These are phyloP conservation scores for Platanista minor DNA, from an alignment of 2,113 vertebrate species.

Conservation along the genomic window DNA sequence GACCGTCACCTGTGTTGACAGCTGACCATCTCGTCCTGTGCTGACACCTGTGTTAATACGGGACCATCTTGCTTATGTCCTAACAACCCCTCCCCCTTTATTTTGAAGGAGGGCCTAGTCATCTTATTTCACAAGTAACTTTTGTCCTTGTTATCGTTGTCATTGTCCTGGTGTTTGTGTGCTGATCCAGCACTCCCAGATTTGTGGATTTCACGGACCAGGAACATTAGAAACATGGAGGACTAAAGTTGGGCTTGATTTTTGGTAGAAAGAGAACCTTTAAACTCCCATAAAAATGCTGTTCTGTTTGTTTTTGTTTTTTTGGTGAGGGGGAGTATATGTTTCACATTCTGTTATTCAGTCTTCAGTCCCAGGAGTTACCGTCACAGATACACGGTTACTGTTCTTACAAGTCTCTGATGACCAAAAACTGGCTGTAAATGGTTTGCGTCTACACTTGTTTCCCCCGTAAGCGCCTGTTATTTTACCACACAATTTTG, in stretches of 20 bases:
- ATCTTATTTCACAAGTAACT: fast-evolving
- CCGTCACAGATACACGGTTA: fast-evolving
- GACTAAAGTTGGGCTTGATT: neutral
- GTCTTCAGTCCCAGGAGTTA: fast-evolving
- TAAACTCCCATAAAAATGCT: neutral
- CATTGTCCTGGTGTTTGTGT: fast-evolving
- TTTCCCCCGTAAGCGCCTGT: fast-evolving
- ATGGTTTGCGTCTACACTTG: neutral
- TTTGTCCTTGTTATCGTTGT: fast-evolving
- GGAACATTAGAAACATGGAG: neutral
- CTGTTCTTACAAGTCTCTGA: neutral
- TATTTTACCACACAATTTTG: too few relatives aligned
- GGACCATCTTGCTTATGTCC: neutral
- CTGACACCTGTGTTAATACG: fast-evolving
- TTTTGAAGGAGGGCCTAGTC: neutral
- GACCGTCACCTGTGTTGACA: fast-evolving
- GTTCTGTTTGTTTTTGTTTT: neutral
- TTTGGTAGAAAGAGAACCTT: neutral
- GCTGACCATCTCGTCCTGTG: too few relatives aligned
- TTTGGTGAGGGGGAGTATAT: neutral
- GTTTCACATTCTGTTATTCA: neutral
- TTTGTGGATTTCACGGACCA: neutral
- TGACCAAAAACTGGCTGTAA: fast-evolving
- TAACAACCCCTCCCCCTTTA: fast-evolving
- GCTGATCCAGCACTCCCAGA: fast-evolving